Conservation (phyloP, 2,797 vertebrate species). For the Columba guinea region DNA sequence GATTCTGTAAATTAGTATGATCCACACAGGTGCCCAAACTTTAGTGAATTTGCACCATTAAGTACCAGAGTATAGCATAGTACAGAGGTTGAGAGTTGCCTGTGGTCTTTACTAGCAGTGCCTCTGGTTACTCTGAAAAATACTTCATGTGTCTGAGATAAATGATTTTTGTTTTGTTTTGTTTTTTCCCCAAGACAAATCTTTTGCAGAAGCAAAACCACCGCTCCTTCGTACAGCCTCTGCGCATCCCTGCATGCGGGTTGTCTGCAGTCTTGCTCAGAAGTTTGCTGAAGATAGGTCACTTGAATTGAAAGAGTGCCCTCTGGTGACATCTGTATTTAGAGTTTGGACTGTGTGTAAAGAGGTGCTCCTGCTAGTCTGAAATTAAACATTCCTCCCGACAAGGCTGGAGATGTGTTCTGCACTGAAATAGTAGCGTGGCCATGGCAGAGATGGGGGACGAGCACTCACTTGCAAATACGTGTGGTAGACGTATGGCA, state of each 20-base stretch:
- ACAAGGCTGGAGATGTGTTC: background rate
- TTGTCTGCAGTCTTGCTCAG: background rate
- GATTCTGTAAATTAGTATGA: background rate
- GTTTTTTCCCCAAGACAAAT: background rate
- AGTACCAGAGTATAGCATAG: background rate
- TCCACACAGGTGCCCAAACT: background rate
- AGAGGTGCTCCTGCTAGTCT: background rate
- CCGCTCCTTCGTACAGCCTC: background rate
- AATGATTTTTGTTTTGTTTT: background rate
- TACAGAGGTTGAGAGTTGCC: background rate
- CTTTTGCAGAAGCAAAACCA: background rate
- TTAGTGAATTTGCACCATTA: background rate
- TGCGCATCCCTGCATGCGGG: background rate
- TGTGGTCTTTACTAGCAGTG: background rate
- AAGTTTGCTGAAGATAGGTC: background rate
- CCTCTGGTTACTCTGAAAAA: background rate
- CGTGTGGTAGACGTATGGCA: background rate
- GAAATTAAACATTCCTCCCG: background rate
- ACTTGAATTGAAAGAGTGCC: slow-evolving; percentile 42
- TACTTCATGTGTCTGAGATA: background rate
- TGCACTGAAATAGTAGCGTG: background rate
- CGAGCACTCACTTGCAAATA: background rate
- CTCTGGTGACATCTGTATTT: slow-evolving; percentile 38
- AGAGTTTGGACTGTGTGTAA: background rate
- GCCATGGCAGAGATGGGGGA: accelerated